phyloP scores from a whole-genome alignment of 2,113 vertebrate genomes.

The Hydrolagus affinis region DNA sequence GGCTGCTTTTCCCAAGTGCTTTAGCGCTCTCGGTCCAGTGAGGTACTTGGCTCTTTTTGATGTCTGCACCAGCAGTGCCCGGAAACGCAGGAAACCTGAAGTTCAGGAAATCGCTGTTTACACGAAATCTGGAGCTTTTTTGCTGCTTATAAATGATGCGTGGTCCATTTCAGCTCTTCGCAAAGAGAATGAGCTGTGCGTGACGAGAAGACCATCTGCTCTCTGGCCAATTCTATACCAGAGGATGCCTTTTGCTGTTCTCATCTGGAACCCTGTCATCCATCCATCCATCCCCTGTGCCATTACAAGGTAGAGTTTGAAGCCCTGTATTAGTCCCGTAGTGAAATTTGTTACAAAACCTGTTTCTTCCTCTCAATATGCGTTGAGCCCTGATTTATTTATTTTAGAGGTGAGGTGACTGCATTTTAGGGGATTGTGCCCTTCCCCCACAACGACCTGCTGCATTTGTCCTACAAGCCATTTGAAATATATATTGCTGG shows the following conservation, averaged over 20 bases:
- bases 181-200: background rate
- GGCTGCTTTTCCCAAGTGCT: background rate
- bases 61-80: background rate
- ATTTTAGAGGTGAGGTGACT: background rate
- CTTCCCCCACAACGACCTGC: background rate
- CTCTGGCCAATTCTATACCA: background rate
- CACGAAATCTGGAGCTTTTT: conserved; percentile 8
- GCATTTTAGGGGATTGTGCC: background rate
- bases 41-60: conserved; percentile 18
- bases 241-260: background rate
- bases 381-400: background rate
- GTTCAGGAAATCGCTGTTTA: conserved; percentile 28
- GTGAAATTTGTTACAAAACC: no score
- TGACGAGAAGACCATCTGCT: conserved; percentile 21
- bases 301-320: no score
- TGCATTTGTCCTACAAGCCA: conserved; percentile 10
- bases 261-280: background rate
- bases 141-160: conserved; percentile 23
- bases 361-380: background rate
- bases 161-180: background rate
- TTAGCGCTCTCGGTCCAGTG: background rate
- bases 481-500: background rate
- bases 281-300: no score
- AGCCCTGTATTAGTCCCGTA: no score
- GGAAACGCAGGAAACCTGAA: background rate